These are phyloP conservation scores for Pontoporia blainvillei DNA, from an alignment of 2,113 vertebrate species.

Conservation along the genomic window DNA sequence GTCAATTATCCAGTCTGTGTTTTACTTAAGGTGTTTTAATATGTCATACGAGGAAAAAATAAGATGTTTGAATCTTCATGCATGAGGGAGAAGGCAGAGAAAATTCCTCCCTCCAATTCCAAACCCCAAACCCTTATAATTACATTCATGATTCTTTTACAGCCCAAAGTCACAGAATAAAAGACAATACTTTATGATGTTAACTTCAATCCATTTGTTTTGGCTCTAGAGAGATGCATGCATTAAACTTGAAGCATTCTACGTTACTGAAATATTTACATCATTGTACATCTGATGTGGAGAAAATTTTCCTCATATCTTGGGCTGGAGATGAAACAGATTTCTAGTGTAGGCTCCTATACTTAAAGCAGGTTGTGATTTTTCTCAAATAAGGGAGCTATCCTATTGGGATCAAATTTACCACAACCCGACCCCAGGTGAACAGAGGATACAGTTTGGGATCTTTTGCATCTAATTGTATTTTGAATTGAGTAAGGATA, in stretches of 20 bases:
- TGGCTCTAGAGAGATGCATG: conserved; percentile 91
- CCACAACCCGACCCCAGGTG: conserved; percentile 62
- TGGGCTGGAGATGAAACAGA: conserved; percentile 56
- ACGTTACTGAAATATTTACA: conserved; percentile 95
- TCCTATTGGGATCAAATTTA: conserved; percentile 72
- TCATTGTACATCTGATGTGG: conserved; percentile 83
- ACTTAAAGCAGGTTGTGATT: conserved; percentile 74
- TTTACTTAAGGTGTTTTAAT: conserved; percentile 79
- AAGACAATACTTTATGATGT: conserved; percentile 84
- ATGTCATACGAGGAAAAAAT: conserved; percentile 62
- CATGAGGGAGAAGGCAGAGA: conserved; percentile 67
- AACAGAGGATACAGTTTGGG: conserved; percentile 58
- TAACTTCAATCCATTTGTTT: conserved; percentile 86
- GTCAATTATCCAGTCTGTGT: conserved; percentile 67
- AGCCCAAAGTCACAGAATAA: conserved; percentile 86
- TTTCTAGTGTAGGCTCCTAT: conserved; percentile 71
- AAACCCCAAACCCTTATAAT: conserved; percentile 54
- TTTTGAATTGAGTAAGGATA: conserved; percentile 18
- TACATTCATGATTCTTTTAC: conserved; percentile 78
- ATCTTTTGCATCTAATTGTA: conserved; percentile 34
- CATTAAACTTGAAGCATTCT: conserved; percentile 94
- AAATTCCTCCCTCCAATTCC: conserved; percentile 41
- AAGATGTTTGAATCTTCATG: conserved; percentile 79
- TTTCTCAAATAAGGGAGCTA: conserved; percentile 77
- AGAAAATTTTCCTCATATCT: conserved; percentile 68